Base-by-base conservation (phyloP, 2,113 vertebrate species). In the Saccopteryx bilineata region DNA sequence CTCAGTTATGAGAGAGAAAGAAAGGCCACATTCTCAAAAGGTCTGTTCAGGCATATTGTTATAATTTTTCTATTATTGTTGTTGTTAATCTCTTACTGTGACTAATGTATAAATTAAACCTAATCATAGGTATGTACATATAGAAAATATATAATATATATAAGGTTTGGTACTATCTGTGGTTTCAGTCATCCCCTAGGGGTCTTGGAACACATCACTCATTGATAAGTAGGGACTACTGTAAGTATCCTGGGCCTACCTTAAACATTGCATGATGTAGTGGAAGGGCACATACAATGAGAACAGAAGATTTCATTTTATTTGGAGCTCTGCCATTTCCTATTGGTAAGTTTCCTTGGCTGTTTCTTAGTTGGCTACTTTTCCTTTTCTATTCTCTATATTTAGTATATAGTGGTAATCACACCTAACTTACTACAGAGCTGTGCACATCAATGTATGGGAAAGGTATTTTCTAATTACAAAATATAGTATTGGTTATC, bases 391-490 rank as follows among this genome's bases (percentile, higher is more conserved):
- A 17, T 82, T 76, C 91, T 85, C 60, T 94, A 12, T 24, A 69
- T 54, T 82, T 54, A 83, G 1, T 33, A 61, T 54, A 71, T 54
- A 9, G 5, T 23, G 19, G 12, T 33, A 87, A 82, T 78, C 28
- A 72, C 8, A 69, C 65, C 21, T 88, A 80, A 28, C 12, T 69
- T 46, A 92, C 1, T 90, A 65, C 7, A 39, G 13, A 68, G 56
- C 52, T 82, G 74, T 82, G 52, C 33, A 12, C 63, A 82, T 56
- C 50, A 79, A 50, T 13, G 19, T 28, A n/a, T 21, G 12, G 75
- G 12, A n/a, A 86, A 93, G 26, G 23, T 17, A 60, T 80, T 95
- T 87, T 82, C 52, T 96, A 86, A 69, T 75, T 90, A 33, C 9
- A 86, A 82, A 68, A 13, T 63, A 66, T 82, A 93, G 74, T 84